Evolutionary conservation across 1,140 invertebrate species (phyloP).

Genomic region (Leucophenga varia): DNA sequence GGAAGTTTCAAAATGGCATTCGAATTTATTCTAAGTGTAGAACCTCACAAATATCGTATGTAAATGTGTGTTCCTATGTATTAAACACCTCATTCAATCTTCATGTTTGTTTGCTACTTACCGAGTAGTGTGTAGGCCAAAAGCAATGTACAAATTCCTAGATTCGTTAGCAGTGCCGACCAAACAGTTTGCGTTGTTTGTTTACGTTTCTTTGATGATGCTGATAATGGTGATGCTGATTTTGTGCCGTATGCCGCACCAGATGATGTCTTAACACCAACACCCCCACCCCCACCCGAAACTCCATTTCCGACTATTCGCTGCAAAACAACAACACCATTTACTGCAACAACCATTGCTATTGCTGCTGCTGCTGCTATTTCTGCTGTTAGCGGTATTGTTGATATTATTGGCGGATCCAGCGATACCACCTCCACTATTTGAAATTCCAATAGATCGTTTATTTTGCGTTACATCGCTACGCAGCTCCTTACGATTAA

Average conservation of each 20-base stretch:
- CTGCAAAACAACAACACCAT: constrained; percentile 46
- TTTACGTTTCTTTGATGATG: constrained; percentile 42
- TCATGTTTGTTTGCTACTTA: constrained; percentile 16
- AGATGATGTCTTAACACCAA: constrained; percentile 21
- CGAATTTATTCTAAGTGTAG: too few species aligned
- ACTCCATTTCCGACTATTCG: constrained; percentile 16
- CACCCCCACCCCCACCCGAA: neutral
- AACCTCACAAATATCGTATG: too few species aligned
- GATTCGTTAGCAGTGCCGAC: constrained; percentile 77
- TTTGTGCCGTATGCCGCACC: constrained; percentile 41
- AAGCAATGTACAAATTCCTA: constrained; percentile 83
- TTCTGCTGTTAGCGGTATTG: constrained; percentile 11
- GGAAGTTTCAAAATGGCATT: too few species aligned
- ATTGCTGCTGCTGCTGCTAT: constrained; percentile 25
- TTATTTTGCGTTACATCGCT: too few species aligned
- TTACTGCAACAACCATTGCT: constrained; percentile 20
- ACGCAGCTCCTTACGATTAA: too few species aligned
- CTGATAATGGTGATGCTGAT: constrained; percentile 9
- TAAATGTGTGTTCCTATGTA: too few species aligned
- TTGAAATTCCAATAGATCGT: neutral
- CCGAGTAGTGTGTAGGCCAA: constrained; percentile 84
- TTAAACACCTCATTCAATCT: too few species aligned
- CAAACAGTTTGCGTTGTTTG: constrained; percentile 44
- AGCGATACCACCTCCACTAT: neutral
- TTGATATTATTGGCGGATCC: constrained; percentile 3